phyloP scores from a whole-genome alignment of 2,888 invertebrate species.

The Ophraella communa region DNA sequence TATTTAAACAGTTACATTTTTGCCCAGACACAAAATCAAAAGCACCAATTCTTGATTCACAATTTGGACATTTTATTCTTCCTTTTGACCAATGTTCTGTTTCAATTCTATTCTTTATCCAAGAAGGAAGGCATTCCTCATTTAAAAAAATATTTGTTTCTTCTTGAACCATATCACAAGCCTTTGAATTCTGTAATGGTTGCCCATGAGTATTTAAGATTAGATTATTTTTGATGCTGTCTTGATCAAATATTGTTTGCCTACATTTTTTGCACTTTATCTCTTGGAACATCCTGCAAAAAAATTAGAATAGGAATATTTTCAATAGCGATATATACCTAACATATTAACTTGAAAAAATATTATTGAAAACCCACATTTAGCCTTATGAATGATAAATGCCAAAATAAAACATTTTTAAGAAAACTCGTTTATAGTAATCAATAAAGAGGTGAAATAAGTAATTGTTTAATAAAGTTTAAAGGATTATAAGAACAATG shows the following conservation, averaged over 20 bases:
- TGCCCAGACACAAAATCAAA: constrained; percentile 72
- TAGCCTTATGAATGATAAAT: too few relatives aligned
- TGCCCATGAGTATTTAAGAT: constrained; percentile 50
- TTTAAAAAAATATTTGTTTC: constrained; percentile 60
- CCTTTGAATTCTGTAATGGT: constrained; percentile 19
- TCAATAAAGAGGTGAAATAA: too few relatives aligned
- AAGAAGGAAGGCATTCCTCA: constrained; percentile 66
- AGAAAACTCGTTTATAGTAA: too few relatives aligned
- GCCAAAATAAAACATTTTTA: too few relatives aligned
- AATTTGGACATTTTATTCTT: constrained; percentile 69
- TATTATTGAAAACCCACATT: too few relatives aligned
- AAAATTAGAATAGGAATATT: background rate
- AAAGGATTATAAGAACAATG: too few relatives aligned
- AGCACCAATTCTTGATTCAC: constrained; percentile 68
- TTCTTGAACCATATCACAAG: constrained; percentile 42
- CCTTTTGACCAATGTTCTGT: constrained; percentile 70
- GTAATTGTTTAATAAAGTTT: too few relatives aligned
- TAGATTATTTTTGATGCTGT: constrained; percentile 32
- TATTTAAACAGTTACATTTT: constrained; percentile 67
- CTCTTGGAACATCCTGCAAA: constrained; percentile 20
- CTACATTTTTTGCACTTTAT: constrained; percentile 56
- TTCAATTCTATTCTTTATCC: constrained; percentile 65
- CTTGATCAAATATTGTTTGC: constrained; percentile 45
- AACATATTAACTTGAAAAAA: too few relatives aligned
- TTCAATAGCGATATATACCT: background rate